phyloP scores from a whole-genome alignment of 2,113 vertebrate species.

The Pampusana beccarii region DNA sequence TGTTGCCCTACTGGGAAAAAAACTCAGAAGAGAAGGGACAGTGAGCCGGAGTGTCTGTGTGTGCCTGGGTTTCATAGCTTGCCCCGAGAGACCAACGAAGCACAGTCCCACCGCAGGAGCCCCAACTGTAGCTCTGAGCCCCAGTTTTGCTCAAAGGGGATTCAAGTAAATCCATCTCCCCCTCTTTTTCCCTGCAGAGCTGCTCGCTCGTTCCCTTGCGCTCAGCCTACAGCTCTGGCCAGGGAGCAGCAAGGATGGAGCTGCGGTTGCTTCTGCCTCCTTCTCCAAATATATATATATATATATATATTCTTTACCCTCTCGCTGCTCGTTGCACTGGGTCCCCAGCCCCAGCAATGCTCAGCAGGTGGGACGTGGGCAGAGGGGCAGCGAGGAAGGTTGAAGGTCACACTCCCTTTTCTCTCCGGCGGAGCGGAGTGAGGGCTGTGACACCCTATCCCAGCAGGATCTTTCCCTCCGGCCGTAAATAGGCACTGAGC shows the following conservation, averaged over 20 bases:
- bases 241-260: not conserved
- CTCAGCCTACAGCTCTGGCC: not conserved
- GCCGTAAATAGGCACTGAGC: constrained; percentile 57
- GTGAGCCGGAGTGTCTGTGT: not conserved
- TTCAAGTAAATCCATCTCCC: not conserved
- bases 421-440: not conserved
- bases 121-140: not conserved
- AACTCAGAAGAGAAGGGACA: not conserved
- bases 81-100: not conserved
- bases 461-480: constrained; percentile 31
- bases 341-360: not conserved
- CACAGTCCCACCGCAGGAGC: not conserved
- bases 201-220: not conserved
- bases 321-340: not conserved
- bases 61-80: not conserved
- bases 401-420: constrained; percentile 48
- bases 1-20: not conserved
- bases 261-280: not conserved
- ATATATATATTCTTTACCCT: not conserved
- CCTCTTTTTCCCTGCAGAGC: not conserved
- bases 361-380: not conserved
- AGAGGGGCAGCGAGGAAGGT: constrained; percentile 1
- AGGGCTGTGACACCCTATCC: constrained; percentile 44
- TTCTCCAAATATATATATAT: too few species aligned
- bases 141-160: not conserved